These are phyloP conservation scores for Spizaetus ornatus DNA, from an alignment of 2,113 vertebrate species.

Conservation along the genomic window DNA sequence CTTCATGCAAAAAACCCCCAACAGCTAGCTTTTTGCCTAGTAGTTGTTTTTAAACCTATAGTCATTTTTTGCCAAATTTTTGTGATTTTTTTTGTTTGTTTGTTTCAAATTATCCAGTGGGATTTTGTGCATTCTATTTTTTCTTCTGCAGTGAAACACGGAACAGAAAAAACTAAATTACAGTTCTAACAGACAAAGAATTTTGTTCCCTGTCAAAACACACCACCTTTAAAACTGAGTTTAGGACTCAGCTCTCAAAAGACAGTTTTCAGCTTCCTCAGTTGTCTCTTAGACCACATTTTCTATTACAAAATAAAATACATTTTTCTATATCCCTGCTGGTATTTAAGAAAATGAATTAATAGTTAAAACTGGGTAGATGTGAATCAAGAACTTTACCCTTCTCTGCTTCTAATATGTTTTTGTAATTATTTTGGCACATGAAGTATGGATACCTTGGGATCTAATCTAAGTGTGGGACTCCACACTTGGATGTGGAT, in stretches of 20 bases:
- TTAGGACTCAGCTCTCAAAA: background rate
- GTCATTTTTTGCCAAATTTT: background rate
- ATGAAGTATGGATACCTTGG: background rate
- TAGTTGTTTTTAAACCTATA: background rate
- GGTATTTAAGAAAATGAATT: background rate
- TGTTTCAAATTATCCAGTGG: background rate
- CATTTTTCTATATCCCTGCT: background rate
- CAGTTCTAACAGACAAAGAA: background rate
- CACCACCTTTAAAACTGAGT: background rate
- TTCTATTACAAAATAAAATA: background rate
- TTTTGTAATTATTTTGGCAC: background rate
- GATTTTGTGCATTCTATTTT: background rate
- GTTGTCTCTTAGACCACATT: background rate
- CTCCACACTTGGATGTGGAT: background rate
- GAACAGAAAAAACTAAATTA: background rate
- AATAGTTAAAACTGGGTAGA: background rate
- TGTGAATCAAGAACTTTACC: background rate
- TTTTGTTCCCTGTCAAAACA: background rate
- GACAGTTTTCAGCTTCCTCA: background rate
- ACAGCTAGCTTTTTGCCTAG: background rate
- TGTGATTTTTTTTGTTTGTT: background rate
- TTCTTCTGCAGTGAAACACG: background rate
- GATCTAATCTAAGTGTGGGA: background rate
- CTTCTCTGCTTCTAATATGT: background rate
- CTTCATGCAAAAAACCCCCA: background rate